phyloP scores from a whole-genome alignment of 1,140 invertebrate species.

The Drosophila busckii region DNA sequence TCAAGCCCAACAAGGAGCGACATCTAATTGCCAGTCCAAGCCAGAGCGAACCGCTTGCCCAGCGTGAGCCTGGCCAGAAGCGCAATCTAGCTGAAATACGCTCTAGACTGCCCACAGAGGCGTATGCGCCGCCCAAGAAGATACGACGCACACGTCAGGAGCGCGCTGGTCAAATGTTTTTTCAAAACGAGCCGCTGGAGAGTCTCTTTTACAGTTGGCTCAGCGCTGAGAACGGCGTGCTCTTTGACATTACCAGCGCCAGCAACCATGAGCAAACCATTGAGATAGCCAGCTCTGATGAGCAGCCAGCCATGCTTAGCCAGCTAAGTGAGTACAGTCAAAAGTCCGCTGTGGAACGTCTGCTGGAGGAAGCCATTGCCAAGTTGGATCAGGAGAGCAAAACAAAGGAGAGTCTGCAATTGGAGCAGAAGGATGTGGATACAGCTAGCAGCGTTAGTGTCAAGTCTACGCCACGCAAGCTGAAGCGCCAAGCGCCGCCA shows the following conservation, averaged over 20 bases:
- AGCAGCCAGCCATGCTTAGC: constrained; percentile 9
- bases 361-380: constrained; percentile 69
- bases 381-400: constrained; percentile 55
- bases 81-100: constrained; percentile 59
- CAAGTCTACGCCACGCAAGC: constrained; percentile 28
- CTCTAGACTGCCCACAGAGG: constrained; percentile 43
- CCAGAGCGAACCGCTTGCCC: not conserved
- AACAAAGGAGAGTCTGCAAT: constrained; percentile 24
- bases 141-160: constrained; percentile 64
- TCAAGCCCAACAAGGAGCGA: constrained; percentile 55
- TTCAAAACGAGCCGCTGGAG: constrained; percentile 64
- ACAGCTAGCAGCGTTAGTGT: constrained; percentile 8
- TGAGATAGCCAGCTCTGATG: constrained; percentile 38
- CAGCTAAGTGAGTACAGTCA: constrained; percentile 37
- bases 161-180: constrained; percentile 45
- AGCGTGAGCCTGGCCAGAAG: constrained; percentile 34
- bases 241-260: constrained; percentile 56
- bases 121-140: constrained; percentile 71
- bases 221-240: constrained; percentile 56
- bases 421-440: constrained; percentile 48
- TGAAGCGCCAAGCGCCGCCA: constrained; percentile 49
- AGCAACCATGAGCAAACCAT: constrained; percentile 43
- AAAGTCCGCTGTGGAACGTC: constrained; percentile 53
- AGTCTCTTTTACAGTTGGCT: constrained; percentile 69
- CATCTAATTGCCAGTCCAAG: not conserved